phyloP scores from a whole-genome alignment of 2,888 invertebrate species.

The Heteromurus nitidus region DNA sequence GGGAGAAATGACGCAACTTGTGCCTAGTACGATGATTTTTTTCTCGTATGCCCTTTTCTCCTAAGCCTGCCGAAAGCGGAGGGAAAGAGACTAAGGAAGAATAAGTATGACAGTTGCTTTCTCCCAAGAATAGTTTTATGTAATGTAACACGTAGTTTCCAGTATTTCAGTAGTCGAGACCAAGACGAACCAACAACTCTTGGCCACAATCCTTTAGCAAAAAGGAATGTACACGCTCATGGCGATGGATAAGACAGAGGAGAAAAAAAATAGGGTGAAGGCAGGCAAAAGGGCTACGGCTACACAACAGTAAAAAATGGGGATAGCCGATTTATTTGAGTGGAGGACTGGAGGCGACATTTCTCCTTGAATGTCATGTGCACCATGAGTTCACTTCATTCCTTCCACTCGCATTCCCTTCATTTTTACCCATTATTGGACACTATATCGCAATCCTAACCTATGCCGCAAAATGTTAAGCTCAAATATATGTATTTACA shows the following conservation, averaged over 20 bases:
- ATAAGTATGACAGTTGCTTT: conserved; percentile 51
- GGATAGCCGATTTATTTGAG: conserved; percentile 52
- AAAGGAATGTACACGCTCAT: too few relatives aligned
- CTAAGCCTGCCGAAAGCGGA: conserved; percentile 7
- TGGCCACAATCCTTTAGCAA: background rate
- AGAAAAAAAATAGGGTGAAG: background rate
- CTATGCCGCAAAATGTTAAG: background rate
- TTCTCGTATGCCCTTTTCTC: conserved; percentile 11
- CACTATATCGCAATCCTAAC: background rate
- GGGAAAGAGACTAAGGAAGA: conserved; percentile 16
- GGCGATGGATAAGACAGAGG: too few relatives aligned
- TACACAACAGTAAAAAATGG: conserved; percentile 16
- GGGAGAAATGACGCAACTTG: conserved; percentile 52
- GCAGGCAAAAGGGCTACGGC: background rate
- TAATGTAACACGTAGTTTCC: background rate
- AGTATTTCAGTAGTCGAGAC: background rate
- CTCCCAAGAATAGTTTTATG: conserved; percentile 53
- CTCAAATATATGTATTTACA: background rate
- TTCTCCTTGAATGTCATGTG: conserved; percentile 49
- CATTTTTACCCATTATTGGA: too few relatives aligned
- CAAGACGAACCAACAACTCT: background rate
- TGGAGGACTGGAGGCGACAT: conserved; percentile 55
- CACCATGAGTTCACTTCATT: conserved; percentile 3
- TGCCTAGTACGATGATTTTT: conserved; percentile 17
- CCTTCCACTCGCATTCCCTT: background rate